phyloP scores from a whole-genome alignment of 2,797 vertebrate genomes.

The Betta splendens region DNA sequence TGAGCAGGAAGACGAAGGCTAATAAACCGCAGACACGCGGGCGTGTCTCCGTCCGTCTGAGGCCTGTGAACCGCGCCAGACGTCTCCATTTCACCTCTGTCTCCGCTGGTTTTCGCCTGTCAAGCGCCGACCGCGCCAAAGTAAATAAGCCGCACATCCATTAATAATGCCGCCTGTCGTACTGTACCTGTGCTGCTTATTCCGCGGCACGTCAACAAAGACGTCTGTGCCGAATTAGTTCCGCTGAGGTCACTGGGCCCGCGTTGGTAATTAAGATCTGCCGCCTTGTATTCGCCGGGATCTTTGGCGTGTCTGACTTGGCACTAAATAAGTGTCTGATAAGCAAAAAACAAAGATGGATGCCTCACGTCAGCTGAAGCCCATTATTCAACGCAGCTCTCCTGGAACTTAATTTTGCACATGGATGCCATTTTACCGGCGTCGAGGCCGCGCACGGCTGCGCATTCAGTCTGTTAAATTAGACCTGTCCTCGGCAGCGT shows the following conservation, averaged over 20 bases:
- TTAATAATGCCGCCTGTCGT: background rate
- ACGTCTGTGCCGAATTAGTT: background rate
- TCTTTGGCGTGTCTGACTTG: background rate
- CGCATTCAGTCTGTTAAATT: background rate
- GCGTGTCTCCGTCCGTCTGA: conserved; percentile 3
- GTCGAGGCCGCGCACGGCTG: background rate
- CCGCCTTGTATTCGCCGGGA: conserved; percentile 2
- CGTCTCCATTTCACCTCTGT: conserved; percentile 5
- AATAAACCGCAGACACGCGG: conserved; percentile 25
- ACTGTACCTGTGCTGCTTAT: background rate
- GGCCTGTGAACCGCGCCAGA: conserved; percentile 2
- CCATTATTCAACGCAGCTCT: background rate
- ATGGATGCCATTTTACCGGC: background rate
- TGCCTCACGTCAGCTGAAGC: conserved; percentile 1
- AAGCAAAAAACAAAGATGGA: conserved; percentile 4
- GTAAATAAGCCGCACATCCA: conserved; percentile 1
- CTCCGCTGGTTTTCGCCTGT: background rate
- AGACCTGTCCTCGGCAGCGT: background rate
- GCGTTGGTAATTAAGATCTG: conserved; percentile 2
- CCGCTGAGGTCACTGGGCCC: background rate
- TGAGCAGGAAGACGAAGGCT: conserved; percentile 20
- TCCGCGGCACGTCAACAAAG: background rate
- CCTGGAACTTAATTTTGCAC: background rate
- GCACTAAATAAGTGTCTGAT: conserved; percentile 1
- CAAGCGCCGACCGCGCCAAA: background rate